These are phyloP conservation scores for Nannoperca australis DNA, from an alignment of 2,797 vertebrate genomes.

Conservation along the genomic window DNA sequence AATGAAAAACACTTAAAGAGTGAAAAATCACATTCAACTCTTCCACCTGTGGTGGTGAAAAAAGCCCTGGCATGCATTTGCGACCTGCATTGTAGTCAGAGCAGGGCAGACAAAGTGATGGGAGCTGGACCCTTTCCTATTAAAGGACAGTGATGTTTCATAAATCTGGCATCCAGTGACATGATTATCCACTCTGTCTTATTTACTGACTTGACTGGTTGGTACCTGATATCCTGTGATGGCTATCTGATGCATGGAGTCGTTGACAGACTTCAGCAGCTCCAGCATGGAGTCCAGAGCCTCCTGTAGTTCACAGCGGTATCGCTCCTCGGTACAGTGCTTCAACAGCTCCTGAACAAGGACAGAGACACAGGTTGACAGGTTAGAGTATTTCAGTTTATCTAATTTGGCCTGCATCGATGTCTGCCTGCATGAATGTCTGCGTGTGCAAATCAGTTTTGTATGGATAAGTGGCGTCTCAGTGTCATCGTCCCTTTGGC, in stretches of 20 bases:
- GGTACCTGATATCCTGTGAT: conserved; percentile 95
- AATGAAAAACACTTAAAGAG: not conserved
- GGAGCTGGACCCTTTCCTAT: not conserved
- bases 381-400: conserved; percentile 26
- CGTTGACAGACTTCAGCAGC: conserved; percentile 96
- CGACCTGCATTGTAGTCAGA: not conserved
- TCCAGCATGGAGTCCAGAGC: conserved; percentile 94
- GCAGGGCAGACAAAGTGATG: not conserved
- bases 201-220: not conserved
- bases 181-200: not conserved
- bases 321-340: conserved; percentile 88
- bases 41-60: not conserved
- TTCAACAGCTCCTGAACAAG: conserved; percentile 92
- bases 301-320: conserved; percentile 90
- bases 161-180: not conserved
- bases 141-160: not conserved
- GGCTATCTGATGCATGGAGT: conserved; percentile 98
- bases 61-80: too few relatives aligned
- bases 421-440: conserved; percentile 1
- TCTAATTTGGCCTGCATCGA: conserved; percentile 25
- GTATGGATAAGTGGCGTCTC: conserved; percentile 7
- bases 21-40: not conserved
- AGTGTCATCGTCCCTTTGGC: not conserved
- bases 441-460: conserved; percentile 3
- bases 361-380: conserved; percentile 43